A percentile compares a stretch with the other conserved stretches of the same genome.
Evolutionary conservation across 2,113 vertebrate genomes (phyloP).

Genomic region (Hippocampus guttulatus): DNA sequence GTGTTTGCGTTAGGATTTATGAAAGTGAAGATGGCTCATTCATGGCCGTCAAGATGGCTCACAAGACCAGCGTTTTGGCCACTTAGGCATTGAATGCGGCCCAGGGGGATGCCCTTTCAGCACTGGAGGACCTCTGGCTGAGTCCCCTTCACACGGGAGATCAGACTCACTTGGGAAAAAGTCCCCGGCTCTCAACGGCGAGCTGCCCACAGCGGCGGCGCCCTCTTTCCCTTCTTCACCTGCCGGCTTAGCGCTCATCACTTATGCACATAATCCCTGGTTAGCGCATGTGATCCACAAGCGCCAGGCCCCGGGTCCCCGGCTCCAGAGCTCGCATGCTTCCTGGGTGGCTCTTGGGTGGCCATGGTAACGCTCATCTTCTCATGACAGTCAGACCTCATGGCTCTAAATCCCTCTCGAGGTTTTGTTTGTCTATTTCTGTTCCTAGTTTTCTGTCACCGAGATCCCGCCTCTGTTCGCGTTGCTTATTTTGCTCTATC

Average conservation of each 20-base stretch:
- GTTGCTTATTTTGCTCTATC: constrained; percentile 27
- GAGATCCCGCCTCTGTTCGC: constrained; percentile 54
- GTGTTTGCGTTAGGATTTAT: constrained; percentile 66
- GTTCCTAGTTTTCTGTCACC: constrained; percentile 45
- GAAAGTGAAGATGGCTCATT: constrained; percentile 81
- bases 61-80: constrained; percentile 80
- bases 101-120: constrained; percentile 75
- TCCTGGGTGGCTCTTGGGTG: constrained; percentile 69
- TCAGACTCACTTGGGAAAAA: constrained; percentile 67
- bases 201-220: constrained; percentile 81
- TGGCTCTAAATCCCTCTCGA: constrained; percentile 61
- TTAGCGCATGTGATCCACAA: constrained; percentile 69
- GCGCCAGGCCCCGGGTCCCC: constrained; percentile 38
- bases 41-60: constrained; percentile 82
- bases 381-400: constrained; percentile 71
- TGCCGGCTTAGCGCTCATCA: constrained; percentile 87
- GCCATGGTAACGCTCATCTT: constrained; percentile 73
- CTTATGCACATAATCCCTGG: constrained; percentile 88
- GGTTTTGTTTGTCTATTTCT: constrained; percentile 57
- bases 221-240: constrained; percentile 76
- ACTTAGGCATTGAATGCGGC: constrained; percentile 80
- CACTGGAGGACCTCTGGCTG: constrained; percentile 72
- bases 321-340: constrained; percentile 59
- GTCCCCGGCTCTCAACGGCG: constrained; percentile 47
- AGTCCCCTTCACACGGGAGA: constrained; percentile 70